These are phyloP conservation scores for Vulpes ferrilata DNA, from an alignment of 2,113 vertebrate genomes.

Conservation along the genomic window DNA sequence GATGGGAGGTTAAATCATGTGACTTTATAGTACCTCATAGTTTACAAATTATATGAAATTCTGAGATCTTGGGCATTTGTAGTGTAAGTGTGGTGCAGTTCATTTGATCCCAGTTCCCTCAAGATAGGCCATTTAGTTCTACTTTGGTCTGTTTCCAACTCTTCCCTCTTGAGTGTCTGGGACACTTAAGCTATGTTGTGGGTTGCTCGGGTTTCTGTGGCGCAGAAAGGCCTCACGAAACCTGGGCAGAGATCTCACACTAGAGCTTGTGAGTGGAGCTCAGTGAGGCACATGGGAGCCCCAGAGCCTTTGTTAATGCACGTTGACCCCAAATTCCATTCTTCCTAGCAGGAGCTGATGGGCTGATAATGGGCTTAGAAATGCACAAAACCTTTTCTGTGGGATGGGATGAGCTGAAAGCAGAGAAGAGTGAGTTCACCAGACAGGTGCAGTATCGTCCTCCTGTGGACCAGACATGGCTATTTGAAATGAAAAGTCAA, in stretches of 20 bases:
- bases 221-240: background rate
- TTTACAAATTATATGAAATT: background rate
- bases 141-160: background rate
- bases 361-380: background rate
- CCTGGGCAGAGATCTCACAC: background rate
- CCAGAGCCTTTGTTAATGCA: background rate
- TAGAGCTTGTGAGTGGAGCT: background rate
- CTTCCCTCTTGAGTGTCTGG: background rate
- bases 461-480: background rate
- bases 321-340: too few species aligned
- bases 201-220: background rate
- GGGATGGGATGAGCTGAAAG: background rate
- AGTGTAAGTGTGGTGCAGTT: accelerated
- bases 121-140: background rate
- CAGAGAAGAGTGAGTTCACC: background rate
- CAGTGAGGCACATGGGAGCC: too few species aligned
- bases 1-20: background rate
- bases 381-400: background rate
- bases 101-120: background rate
- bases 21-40: background rate
- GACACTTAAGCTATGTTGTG: accelerated
- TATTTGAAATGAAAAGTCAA: background rate
- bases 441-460: background rate
- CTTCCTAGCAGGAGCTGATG: background rate
- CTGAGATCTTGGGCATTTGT: background rate